Evolutionary conservation across 2,888 invertebrate genomes (phyloP), one percentile per base, ranked within the genome.

Genomic region (Belgica antarctica): DNA sequence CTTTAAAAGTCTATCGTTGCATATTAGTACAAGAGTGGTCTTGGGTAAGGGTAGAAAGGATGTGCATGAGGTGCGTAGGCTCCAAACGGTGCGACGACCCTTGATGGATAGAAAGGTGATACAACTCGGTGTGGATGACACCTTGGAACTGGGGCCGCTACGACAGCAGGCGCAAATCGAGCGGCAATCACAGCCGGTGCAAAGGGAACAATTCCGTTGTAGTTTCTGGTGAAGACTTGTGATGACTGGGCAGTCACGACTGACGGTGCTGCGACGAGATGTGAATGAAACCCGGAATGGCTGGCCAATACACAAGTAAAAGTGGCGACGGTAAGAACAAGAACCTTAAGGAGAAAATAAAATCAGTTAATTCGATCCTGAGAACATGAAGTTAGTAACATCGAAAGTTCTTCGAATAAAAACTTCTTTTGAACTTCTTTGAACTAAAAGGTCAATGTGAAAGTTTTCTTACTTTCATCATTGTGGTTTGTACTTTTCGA

Each of bases 161-260:
- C 19, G 7, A 52, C 17, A 19, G 52, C 19, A 52, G 22, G 41
- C 7, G 22, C 19, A 46, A 4, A 15, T 5, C 22, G 52, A 52
- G 52, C 52, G 4, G 52, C 52, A 17, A 24, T 19, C 17, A 52
- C 15, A 4, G 41, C 52, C 1, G 12, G 22, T 22, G 57, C 52
- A 24, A 41, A 41, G 8, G 66, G 28, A 4, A 61, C 70, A 10
- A 70, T n/a, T 27, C 36, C 61, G n/a, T 70, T 70, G 17, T 34
- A 61, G 19, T 70, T 70, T 41, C 70, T 34, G 1, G 70, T 41
- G 17, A 61, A 17, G 12, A 70, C 59, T 41, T 70, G 70, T 31
- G 70, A 70, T 34, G 34, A 34, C 41, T 46, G 61, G n/a, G 70
- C 70, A 46, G 46, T 24, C 10, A 70, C 70, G n/a, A 46, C 17